Conservation (phyloP, 1,140 invertebrate genomes). For the Scaptomyza graminum region DNA sequence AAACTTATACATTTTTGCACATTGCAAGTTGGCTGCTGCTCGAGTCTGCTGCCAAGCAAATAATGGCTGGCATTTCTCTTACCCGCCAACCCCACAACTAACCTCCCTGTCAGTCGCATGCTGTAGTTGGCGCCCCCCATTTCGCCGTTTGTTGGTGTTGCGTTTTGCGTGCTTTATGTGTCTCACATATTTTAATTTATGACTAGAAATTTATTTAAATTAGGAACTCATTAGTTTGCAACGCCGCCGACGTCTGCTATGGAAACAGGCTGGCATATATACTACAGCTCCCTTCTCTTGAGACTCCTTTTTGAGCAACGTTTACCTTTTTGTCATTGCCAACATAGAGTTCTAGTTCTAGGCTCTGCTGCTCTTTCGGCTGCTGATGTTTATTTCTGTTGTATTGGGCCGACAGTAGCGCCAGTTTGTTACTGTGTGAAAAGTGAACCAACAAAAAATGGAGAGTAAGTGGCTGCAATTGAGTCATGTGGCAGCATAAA, state of each 20-base stretch:
- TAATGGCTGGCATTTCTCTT: background rate
- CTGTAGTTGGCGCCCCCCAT: constrained; percentile 10
- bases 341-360: constrained; percentile 5
- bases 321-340: constrained; percentile 55
- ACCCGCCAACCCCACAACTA: too few relatives aligned
- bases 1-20: constrained; percentile 27
- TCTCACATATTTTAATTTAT: constrained; percentile 81
- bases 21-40: constrained; percentile 5
- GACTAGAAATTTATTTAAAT: constrained; percentile 83
- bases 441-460: constrained; percentile 56
- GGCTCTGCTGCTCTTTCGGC: background rate
- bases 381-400: constrained; percentile 60
- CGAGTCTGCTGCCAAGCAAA: constrained; percentile 13
- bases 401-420: constrained; percentile 36
- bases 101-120: constrained; percentile 8
- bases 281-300: background rate
- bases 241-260: constrained; percentile 36
- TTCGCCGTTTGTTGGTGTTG: constrained; percentile 5
- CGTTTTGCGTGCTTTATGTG: constrained; percentile 51
- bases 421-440: constrained; percentile 71
- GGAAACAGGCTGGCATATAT: background rate
- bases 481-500: constrained; percentile 67
- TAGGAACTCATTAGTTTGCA: constrained; percentile 81
- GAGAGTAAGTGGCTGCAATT: constrained; percentile 71
- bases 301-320: background rate